Percentiles rank a stretch among this genome's conserved stretches.
phyloP scores from a whole-genome alignment of 2,113 vertebrate genomes.

The Cochlearius cochlearius region DNA sequence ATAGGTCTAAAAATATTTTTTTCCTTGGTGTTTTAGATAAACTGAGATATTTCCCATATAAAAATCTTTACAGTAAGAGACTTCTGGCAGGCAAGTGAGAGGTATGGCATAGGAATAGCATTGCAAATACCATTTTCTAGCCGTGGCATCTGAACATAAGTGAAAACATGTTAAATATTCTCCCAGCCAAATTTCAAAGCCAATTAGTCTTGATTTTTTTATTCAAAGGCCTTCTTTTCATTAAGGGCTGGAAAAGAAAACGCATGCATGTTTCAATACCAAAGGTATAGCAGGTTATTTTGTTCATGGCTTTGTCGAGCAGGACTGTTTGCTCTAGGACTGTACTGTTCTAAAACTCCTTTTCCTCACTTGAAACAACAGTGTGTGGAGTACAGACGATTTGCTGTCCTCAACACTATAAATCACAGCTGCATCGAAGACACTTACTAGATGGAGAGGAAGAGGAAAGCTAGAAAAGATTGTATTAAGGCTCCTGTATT shows the following conservation, averaged over 20 bases:
- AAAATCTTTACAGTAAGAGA: background rate
- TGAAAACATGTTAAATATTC: background rate
- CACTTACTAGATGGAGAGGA: background rate
- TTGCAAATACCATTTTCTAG: constrained; percentile 20
- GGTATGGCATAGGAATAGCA: background rate
- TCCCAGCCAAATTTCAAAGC: constrained; percentile 17
- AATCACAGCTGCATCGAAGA: constrained; percentile 7
- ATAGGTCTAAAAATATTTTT: constrained; percentile 22
- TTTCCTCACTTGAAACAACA: background rate
- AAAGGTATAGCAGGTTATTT: background rate
- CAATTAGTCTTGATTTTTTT: background rate
- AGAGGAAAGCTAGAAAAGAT: background rate
- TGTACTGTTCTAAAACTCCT: background rate
- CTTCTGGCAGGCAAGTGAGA: background rate
- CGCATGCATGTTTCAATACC: background rate
- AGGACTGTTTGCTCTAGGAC: background rate
- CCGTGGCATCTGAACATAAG: background rate
- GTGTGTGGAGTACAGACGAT: background rate
- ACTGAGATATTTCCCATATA: background rate
- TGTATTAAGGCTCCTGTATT: background rate
- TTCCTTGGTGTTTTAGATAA: background rate
- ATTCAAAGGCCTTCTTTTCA: background rate
- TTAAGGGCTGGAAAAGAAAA: background rate
- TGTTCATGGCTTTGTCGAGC: background rate
- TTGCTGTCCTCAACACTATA: background rate